Evolutionary conservation across 2,888 invertebrate species (phyloP).

Genomic region (Anoncus sp.): DNA sequence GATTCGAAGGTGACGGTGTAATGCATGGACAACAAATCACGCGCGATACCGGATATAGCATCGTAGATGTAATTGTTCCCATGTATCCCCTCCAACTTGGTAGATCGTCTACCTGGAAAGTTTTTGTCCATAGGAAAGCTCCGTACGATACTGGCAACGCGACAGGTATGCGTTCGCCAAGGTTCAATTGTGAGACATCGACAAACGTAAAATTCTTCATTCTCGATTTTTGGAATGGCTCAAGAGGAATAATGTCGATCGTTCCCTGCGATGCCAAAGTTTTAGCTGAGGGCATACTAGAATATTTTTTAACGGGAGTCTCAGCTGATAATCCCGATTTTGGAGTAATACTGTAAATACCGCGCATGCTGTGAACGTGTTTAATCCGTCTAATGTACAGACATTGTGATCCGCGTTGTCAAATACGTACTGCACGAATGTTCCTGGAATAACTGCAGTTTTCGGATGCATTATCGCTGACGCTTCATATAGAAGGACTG

Average conservation of each 20-base stretch:
- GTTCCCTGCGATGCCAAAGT: slow-evolving; percentile 16
- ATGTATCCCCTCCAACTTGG: slow-evolving; percentile 55
- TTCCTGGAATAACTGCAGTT: neutral
- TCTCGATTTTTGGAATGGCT: neutral
- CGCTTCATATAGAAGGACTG: slow-evolving; percentile 51
- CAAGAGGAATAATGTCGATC: slow-evolving; percentile 30
- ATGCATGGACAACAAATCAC: slow-evolving; percentile 59
- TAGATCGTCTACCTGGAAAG: slow-evolving; percentile 13
- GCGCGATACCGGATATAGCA: slow-evolving; percentile 27
- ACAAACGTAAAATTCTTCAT: slow-evolving; percentile 29
- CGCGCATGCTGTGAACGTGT: slow-evolving; percentile 50
- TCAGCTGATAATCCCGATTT: neutral
- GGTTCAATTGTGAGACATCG: neutral
- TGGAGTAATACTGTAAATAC: slow-evolving; percentile 30
- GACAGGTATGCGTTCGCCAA: slow-evolving; percentile 11
- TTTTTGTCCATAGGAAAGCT: slow-evolving; percentile 37
- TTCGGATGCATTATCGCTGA: slow-evolving; percentile 40
- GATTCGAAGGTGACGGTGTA: slow-evolving; percentile 46
- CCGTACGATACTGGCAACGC: slow-evolving; percentile 18
- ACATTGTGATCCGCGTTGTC: slow-evolving; percentile 48
- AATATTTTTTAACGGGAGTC: neutral
- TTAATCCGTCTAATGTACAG: slow-evolving; percentile 24
- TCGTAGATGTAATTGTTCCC: slow-evolving; percentile 43
- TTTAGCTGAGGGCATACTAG: too few species aligned
- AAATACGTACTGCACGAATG: slow-evolving; percentile 41